A percentile compares a stretch with the other conserved stretches of the same genome.
Conservation (phyloP, 37 sponge, comb jelly and placozoan genomes). For the Agelas oroides region DNA sequence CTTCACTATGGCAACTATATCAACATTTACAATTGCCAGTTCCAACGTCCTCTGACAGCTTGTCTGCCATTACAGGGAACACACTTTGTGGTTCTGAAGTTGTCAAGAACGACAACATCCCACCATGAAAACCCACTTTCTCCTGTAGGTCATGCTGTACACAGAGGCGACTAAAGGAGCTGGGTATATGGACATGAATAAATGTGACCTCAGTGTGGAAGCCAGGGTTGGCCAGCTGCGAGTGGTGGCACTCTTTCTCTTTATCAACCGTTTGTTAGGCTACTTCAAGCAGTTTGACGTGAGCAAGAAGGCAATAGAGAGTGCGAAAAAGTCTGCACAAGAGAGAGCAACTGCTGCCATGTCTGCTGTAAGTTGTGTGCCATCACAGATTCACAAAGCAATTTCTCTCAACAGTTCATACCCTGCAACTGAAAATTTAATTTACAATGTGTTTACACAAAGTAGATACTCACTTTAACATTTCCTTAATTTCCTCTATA, state of each 20-base stretch:
- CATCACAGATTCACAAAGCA: neutral
- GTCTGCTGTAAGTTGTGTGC: constrained; percentile 11
- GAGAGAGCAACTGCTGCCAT: constrained; percentile 37
- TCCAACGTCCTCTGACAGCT: too few relatives aligned
- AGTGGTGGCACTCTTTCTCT: constrained; percentile 40
- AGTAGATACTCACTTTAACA: too few relatives aligned
- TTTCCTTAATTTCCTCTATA: too few relatives aligned
- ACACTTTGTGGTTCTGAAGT: too few relatives aligned
- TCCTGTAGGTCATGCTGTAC: neutral
- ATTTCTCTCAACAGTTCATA: too few relatives aligned
- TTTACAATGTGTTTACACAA: too few relatives aligned
- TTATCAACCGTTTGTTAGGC: constrained; percentile 30
- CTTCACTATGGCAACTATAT: too few relatives aligned
- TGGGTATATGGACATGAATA: constrained; percentile 9
- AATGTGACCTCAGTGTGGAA: constrained; percentile 31
- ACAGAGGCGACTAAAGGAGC: constrained; percentile 8
- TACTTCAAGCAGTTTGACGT: constrained; percentile 28
- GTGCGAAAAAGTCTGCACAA: constrained; percentile 38
- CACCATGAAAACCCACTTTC: too few relatives aligned
- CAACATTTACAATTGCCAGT: too few relatives aligned
- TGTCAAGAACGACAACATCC: too few relatives aligned
- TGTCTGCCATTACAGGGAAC: too few relatives aligned
- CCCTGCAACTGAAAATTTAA: too few relatives aligned
- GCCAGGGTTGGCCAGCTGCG: constrained; percentile 29
- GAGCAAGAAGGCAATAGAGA: constrained; percentile 21